phyloP scores from a whole-genome alignment of 2,113 vertebrate genomes.

The Thamnaconus septentrionalis region DNA sequence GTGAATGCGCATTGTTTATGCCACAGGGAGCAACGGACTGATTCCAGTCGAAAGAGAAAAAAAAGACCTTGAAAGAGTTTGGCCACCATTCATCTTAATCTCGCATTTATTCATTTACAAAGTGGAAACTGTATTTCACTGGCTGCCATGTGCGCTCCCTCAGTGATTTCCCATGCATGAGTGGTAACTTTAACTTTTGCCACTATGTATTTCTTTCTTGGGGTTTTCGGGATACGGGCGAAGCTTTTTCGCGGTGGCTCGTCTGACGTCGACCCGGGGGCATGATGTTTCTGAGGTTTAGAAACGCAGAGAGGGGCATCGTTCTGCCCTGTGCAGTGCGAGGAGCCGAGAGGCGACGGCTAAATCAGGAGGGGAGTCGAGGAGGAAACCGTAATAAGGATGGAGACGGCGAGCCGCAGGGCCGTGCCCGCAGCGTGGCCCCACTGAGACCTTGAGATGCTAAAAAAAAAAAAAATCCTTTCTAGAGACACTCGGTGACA shows the following conservation, averaged over 20 bases:
- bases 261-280: background rate
- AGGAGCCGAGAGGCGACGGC: constrained; percentile 18
- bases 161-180: background rate
- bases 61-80: background rate
- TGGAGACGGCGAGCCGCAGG: constrained; percentile 3
- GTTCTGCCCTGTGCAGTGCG: constrained; percentile 10
- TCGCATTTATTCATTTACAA: constrained; percentile 2
- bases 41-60: too few relatives aligned
- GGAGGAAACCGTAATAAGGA: constrained; percentile 15
- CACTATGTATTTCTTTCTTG: background rate
- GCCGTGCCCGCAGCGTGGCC: constrained; percentile 36
- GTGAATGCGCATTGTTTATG: too few relatives aligned
- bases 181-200: constrained; percentile 15
- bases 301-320: constrained; percentile 18
- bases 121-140: constrained; percentile 10
- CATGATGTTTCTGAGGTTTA: constrained; percentile 23
- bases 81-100: constrained; percentile 1
- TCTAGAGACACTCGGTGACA: constrained; percentile 52
- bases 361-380: constrained; percentile 20
- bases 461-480: constrained; percentile 53
- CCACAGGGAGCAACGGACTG: too few relatives aligned
- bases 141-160: constrained; percentile 6
- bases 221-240: background rate
- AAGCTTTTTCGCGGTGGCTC: constrained; percentile 20
- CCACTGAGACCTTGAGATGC: constrained; percentile 42